These are phyloP conservation scores for Petrolisthes manimaculis DNA, from an alignment of 2,888 invertebrate genomes.

Conservation along the genomic window DNA sequence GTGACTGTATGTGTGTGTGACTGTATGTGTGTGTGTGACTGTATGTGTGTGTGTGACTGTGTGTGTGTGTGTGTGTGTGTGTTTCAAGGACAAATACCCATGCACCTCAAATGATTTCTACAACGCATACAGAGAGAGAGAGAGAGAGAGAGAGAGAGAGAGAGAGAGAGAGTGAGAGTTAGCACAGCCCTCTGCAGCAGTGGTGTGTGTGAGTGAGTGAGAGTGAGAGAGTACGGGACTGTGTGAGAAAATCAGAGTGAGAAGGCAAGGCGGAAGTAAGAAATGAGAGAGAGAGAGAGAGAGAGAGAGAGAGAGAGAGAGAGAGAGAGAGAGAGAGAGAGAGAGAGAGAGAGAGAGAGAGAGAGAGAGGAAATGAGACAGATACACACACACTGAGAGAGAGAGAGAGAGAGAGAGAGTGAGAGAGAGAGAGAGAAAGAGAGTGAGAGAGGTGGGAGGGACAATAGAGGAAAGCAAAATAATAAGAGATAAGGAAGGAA, in stretches of 20 bases:
- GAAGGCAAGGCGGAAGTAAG: background rate
- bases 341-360: background rate
- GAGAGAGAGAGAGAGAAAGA: background rate
- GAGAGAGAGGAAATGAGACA: background rate
- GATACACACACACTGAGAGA: background rate
- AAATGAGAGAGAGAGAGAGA: background rate
- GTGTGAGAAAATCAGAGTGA: background rate
- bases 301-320: background rate
- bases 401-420: too few relatives aligned
- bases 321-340: background rate
- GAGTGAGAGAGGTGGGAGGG: background rate
- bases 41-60: too few relatives aligned
- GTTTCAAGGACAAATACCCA: too few relatives aligned
- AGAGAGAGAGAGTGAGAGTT: background rate
- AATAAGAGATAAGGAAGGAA: too few relatives aligned
- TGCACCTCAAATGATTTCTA: too few relatives aligned
- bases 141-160: background rate
- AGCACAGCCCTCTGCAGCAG: background rate
- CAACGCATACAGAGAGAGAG: background rate
- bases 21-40: too few relatives aligned
- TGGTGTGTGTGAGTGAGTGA: background rate
- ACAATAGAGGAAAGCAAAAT: background rate
- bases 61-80: too few relatives aligned
- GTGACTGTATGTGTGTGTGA: too few relatives aligned
- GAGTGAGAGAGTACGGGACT: background rate